Evolutionary conservation across 2,797 vertebrate species (phyloP), one percentile per base, ranked within the genome.

Genomic region (Sebastes matsubarae): DNA sequence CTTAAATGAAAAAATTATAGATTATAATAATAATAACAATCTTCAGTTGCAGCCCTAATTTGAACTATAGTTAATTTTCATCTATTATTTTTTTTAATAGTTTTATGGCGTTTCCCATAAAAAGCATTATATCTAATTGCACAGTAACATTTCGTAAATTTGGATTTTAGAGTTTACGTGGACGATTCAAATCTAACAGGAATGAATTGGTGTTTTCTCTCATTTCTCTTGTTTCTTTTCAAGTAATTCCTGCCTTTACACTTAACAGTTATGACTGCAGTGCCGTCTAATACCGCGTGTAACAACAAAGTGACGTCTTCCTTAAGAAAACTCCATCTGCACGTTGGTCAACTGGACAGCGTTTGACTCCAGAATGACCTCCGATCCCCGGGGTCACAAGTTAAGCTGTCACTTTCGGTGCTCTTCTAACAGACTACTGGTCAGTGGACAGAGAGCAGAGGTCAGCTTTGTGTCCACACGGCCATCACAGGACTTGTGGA

Each of bases 401-500:
- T 99, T 99, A 99, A 99, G 97, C 97, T 94, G 38, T 89, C 77
- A 86, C 92, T 94, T 96, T 96, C 83, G 95, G 82, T 86, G 89
- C 83, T 80, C 32, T n/a, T 81, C 89, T 82, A 86, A 87, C 91
- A 67, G 82, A 65, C 80, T 88, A 74, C 73, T 80, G 85, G 92
- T 93, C 92, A 92, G 89, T 90, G 84, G 91, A 79, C 87, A 67
- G 71, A 87, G 91, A 69, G 77, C 93, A 94, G 91, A 94, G 96
- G 95, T 95, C 94, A 95, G 81, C 91, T 67, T 61, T 93, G 88
- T 90, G 94, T 93, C 93, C 88, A 89, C 86, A 78, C 2, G 5
- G 80, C 77, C 88, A 83, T 90, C 92, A 90, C 38, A 90, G 73
- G 79, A 63, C 69, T 13, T 34, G 66, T 72, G 77, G 85, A 75